These are phyloP conservation scores for Cephus rjabovi DNA, from an alignment of 2,888 invertebrate species.

Conservation along the genomic window DNA sequence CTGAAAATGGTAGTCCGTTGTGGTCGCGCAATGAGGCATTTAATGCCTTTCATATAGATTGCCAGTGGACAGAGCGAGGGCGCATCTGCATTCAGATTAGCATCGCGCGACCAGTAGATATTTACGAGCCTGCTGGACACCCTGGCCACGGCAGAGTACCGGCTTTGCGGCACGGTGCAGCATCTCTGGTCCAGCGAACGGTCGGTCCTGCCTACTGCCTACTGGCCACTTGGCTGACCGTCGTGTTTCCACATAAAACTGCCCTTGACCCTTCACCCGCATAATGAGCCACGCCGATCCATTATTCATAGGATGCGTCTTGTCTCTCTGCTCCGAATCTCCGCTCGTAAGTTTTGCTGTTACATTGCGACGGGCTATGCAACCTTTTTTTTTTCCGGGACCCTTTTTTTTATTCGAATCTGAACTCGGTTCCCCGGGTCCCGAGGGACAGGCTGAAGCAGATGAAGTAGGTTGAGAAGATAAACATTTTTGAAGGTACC, in stretches of 20 bases:
- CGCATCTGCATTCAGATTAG: constrained; percentile 60
- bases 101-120: constrained; percentile 50
- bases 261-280: constrained; percentile 60
- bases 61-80: constrained; percentile 35
- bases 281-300: constrained; percentile 56
- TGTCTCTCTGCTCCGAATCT: constrained; percentile 55
- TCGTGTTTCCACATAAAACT: constrained; percentile 51
- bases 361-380: constrained; percentile 36
- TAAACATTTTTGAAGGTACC: not conserved
- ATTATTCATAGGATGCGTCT: constrained; percentile 59
- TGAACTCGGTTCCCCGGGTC: not conserved
- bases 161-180: constrained; percentile 24
- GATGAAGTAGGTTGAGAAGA: not conserved
- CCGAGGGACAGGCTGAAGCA: not conserved
- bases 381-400: not conserved
- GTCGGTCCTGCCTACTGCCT: constrained; percentile 24
- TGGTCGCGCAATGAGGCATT: constrained; percentile 8
- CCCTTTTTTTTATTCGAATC: not conserved
- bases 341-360: constrained; percentile 47
- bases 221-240: constrained; percentile 32
- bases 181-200: constrained; percentile 13
- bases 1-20: constrained; percentile 16
- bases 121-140: constrained; percentile 48
- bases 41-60: constrained; percentile 50
- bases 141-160: constrained; percentile 34